Conservation (phyloP, 2,888 invertebrate species). For the Hyposoter didymator region DNA sequence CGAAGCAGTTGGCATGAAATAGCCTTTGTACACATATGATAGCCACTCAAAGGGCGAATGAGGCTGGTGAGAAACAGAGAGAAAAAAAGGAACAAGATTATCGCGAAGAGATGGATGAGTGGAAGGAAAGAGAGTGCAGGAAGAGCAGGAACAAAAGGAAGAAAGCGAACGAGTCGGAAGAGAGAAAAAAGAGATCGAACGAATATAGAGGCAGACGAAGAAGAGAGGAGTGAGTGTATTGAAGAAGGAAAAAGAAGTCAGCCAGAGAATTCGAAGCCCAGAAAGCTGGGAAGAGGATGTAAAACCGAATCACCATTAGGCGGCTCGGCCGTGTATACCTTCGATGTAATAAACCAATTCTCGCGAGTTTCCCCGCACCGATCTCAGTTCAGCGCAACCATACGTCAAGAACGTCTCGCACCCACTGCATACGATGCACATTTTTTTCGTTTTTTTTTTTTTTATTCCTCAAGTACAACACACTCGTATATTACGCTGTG, state of each 20-base stretch:
- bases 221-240: slow-evolving; percentile 17
- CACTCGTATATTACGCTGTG: neutral
- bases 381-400: slow-evolving; percentile 35
- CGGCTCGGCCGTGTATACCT: slow-evolving; percentile 70
- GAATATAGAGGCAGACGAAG: slow-evolving; percentile 17
- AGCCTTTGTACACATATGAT: slow-evolving; percentile 32
- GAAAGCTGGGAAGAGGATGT: slow-evolving; percentile 52
- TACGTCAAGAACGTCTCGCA: slow-evolving; percentile 42
- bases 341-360: slow-evolving; percentile 80
- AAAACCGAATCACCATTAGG: slow-evolving; percentile 75
- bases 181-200: slow-evolving; percentile 39
- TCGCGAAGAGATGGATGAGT: slow-evolving; percentile 63
- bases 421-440: slow-evolving; percentile 39
- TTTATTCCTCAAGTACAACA: neutral
- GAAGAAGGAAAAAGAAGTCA: slow-evolving; percentile 42
- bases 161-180: slow-evolving; percentile 52
- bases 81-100: slow-evolving; percentile 43
- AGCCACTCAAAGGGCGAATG: slow-evolving; percentile 39
- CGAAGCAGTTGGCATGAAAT: neutral
- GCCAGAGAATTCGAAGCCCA: slow-evolving; percentile 37
- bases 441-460: neutral
- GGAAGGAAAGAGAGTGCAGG: slow-evolving; percentile 32
- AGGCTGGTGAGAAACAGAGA: slow-evolving; percentile 43
- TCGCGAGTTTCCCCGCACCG: slow-evolving; percentile 57
- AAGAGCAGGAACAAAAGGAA: slow-evolving; percentile 40